Conservation (phyloP, 2,888 invertebrate species). For the Augiades crinisus region DNA sequence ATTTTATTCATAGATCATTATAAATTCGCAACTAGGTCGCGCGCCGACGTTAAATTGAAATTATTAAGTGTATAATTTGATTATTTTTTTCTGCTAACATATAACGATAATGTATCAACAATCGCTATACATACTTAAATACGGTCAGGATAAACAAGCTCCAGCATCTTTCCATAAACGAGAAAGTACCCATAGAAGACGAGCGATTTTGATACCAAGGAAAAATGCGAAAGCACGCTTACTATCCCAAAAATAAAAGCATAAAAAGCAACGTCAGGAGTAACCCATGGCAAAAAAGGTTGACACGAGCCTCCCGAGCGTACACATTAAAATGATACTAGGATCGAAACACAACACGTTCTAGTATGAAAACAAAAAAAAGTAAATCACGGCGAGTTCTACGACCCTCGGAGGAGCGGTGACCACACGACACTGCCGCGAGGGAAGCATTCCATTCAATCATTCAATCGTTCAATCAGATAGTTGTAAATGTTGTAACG, state of each 20-base stretch:
- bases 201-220: too few species aligned
- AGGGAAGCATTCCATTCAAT: conserved; percentile 11
- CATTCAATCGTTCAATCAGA: not conserved
- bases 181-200: too few species aligned
- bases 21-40: conserved; percentile 10
- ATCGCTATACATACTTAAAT: not conserved
- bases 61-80: not conserved
- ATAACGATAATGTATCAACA: not conserved
- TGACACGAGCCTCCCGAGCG: too few species aligned
- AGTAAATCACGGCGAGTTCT: not conserved
- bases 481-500: conserved; percentile 6
- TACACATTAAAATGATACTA: too few species aligned
- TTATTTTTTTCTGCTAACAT: not conserved
- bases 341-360: not conserved
- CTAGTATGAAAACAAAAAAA: too few species aligned
- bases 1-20: conserved; percentile 13
- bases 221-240: too few species aligned
- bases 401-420: not conserved
- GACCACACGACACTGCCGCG: not conserved
- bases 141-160: not conserved
- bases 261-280: not conserved
- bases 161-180: too few species aligned
- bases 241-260: too few species aligned
- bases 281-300: not conserved
- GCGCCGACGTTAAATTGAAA: not conserved